A percentile compares a stretch with the other conserved stretches of the same genome.
Evolutionary conservation across 2,888 invertebrate genomes (phyloP).

Genomic region (Melanchra persicariae): DNA sequence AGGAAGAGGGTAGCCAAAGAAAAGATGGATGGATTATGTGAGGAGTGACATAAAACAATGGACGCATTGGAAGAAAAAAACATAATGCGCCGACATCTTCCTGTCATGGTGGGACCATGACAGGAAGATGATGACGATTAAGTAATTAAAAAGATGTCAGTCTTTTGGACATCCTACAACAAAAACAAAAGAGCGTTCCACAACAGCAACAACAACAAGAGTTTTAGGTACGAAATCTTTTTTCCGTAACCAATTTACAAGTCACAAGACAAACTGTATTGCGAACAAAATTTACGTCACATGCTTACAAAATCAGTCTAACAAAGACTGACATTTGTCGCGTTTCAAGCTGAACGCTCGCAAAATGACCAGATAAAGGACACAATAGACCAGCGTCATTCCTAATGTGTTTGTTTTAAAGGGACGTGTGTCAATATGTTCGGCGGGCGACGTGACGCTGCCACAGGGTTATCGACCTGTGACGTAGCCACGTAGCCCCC

Average conservation of each 20-base stretch:
- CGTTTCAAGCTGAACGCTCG: slow-evolving; percentile 18
- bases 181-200: no score
- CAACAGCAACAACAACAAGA: no score
- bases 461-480: slow-evolving; percentile 62
- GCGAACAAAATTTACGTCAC: slow-evolving; percentile 6
- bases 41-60: background rate
- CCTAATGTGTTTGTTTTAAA: slow-evolving; percentile 71
- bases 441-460: slow-evolving; percentile 64
- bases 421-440: slow-evolving; percentile 76
- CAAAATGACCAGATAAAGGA: slow-evolving; percentile 49
- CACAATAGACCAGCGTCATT: slow-evolving; percentile 53
- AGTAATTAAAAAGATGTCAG: background rate
- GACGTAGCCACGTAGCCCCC: slow-evolving; percentile 44
- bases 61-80: background rate
- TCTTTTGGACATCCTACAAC: background rate
- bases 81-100: no score
- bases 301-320: slow-evolving; percentile 14
- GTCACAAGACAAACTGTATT: background rate
- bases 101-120: no score
- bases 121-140: background rate
- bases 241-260: slow-evolving; percentile 2
- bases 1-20: background rate
- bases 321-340: slow-evolving; percentile 26
- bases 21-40: background rate
- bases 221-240: background rate